These are phyloP conservation scores for Limnephilus rhombicus DNA, from an alignment of 2,888 invertebrate genomes.

Conservation along the genomic window DNA sequence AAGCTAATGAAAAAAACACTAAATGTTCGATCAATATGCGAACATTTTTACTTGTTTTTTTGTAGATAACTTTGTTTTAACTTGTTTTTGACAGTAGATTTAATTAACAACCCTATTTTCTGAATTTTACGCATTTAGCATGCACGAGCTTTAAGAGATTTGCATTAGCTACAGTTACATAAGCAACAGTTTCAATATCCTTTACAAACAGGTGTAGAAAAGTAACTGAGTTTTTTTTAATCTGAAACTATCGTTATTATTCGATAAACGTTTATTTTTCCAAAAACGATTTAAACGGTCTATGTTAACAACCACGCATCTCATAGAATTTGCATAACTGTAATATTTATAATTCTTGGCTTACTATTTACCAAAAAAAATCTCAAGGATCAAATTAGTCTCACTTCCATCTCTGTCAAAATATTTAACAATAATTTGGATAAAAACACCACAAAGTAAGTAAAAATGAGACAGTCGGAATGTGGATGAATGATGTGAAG, in stretches of 20 bases:
- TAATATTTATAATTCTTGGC: neutral
- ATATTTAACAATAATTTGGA: neutral
- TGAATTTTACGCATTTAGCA: too few species aligned
- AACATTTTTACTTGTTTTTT: too few species aligned
- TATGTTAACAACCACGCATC: neutral
- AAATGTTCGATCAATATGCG: neutral
- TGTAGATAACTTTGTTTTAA: too few species aligned
- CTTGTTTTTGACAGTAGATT: too few species aligned
- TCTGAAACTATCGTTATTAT: too few species aligned
- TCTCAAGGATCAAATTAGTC: neutral
- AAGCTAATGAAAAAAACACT: too few species aligned
- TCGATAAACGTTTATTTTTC: too few species aligned
- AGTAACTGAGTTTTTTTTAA: neutral
- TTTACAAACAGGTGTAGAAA: neutral
- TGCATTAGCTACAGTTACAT: neutral
- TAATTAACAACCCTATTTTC: too few species aligned
- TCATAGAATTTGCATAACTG: neutral
- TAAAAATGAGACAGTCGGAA: neutral
- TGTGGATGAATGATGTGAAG: neutral
- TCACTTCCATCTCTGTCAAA: neutral
- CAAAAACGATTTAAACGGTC: neutral
- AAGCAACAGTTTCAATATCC: neutral
- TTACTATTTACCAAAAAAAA: neutral
- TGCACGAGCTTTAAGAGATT: neutral
- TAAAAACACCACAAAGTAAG: neutral